These are phyloP conservation scores for Menidia beryllina DNA, from an alignment of 2,113 vertebrate genomes.

Conservation along the genomic window DNA sequence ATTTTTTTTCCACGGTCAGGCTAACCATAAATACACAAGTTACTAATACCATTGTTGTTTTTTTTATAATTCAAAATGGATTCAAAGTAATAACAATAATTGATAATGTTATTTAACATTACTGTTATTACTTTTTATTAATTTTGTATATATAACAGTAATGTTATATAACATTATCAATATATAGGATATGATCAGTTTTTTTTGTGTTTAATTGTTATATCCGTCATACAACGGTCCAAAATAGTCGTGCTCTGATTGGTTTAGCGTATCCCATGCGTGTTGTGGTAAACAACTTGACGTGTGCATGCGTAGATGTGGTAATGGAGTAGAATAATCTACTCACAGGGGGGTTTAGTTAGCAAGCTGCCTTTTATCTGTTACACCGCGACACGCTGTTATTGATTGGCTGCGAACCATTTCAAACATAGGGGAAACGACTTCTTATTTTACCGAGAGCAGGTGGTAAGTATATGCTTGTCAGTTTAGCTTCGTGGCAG, in stretches of 20 bases:
- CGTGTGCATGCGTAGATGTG: conserved; percentile 59
- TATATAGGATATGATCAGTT: too few species aligned
- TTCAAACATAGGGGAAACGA: neutral
- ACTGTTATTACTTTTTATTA: too few species aligned
- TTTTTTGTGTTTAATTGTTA: too few species aligned
- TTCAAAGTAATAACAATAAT: too few species aligned
- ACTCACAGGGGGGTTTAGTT: conserved; percentile 35
- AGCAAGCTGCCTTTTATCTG: conserved; percentile 31
- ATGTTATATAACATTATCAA: too few species aligned
- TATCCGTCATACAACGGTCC: neutral
- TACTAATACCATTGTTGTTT: too few species aligned
- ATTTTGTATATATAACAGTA: too few species aligned
- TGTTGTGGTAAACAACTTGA: conserved; percentile 76
- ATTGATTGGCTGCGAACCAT: neutral
- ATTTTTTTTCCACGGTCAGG: too few species aligned
- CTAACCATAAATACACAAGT: too few species aligned
- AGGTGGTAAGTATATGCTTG: conserved; percentile 43
- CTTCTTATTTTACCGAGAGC: neutral
- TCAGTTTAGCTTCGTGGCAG: neutral
- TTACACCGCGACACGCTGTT: neutral
- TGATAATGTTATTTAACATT: too few species aligned
- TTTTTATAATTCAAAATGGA: too few species aligned
- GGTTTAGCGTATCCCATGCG: conserved; percentile 72
- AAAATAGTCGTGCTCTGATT: conserved; percentile 48
- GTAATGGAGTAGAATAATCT: conserved; percentile 63